These are phyloP conservation scores for Clinocottus analis DNA, from an alignment of 2,113 vertebrate genomes.

Conservation along the genomic window DNA sequence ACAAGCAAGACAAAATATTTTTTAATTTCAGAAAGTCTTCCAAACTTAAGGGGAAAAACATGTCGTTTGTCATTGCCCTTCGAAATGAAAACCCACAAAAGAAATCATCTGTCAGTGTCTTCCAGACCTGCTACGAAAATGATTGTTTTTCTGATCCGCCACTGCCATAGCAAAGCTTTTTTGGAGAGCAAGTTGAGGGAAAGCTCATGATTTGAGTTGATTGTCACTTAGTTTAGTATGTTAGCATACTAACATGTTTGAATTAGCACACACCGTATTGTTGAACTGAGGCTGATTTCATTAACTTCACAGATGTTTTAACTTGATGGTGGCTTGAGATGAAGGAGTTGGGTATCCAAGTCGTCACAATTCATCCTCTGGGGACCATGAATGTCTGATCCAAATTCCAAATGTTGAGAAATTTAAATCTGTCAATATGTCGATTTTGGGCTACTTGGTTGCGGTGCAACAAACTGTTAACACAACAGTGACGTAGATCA, in stretches of 20 bases:
- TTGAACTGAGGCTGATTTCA: neutral
- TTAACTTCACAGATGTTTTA: neutral
- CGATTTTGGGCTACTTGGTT: neutral
- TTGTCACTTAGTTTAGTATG: too few species aligned
- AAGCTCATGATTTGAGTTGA: neutral
- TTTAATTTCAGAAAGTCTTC: neutral
- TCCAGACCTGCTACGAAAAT: neutral
- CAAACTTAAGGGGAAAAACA: neutral
- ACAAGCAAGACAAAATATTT: neutral
- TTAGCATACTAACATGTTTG: neutral
- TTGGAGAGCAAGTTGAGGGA: neutral
- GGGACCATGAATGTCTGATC: neutral
- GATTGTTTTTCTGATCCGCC: neutral
- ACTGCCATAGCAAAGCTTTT: neutral
- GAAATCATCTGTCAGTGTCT: neutral
- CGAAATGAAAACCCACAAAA: neutral
- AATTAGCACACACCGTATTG: neutral
- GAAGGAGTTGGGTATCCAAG: neutral
- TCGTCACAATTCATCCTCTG: neutral
- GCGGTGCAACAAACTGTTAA: neutral
- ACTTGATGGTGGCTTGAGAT: neutral
- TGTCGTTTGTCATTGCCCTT: neutral
- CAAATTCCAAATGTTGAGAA: neutral
- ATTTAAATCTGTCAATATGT: too few species aligned
- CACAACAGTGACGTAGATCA: neutral